These are phyloP conservation scores for Lithobates sylvaticus DNA, from an alignment of 2,797 vertebrate genomes.

Conservation along the genomic window DNA sequence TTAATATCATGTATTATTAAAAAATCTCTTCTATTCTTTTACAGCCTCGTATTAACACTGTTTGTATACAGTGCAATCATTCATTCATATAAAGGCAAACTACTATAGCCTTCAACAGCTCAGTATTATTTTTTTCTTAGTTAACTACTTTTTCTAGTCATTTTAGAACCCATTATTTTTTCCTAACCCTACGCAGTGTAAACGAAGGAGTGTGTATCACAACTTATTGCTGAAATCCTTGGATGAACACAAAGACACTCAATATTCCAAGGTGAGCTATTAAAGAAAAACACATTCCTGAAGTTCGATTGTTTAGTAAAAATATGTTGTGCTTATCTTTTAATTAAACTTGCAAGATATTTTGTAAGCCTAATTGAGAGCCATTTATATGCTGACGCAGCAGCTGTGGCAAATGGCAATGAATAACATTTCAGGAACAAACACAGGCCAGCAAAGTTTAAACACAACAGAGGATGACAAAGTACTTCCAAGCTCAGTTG, in stretches of 20 bases:
- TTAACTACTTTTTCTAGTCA: neutral
- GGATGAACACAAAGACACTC: constrained; percentile 50
- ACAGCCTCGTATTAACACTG: neutral
- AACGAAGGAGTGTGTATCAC: constrained; percentile 42
- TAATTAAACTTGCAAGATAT: constrained; percentile 62
- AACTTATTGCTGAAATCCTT: constrained; percentile 46
- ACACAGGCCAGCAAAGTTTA: neutral
- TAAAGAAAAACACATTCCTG: constrained; percentile 56
- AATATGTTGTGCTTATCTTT: constrained; percentile 51
- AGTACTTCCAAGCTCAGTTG: constrained; percentile 78
- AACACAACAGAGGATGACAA: constrained; percentile 57
- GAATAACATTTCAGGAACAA: constrained; percentile 54
- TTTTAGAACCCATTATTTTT: constrained; percentile 35
- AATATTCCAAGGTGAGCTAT: constrained; percentile 54
- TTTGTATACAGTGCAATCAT: neutral
- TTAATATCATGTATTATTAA: constrained; percentile 1
- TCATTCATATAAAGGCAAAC: neutral
- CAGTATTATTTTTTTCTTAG: neutral
- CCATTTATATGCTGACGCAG: constrained; percentile 46
- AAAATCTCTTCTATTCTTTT: neutral
- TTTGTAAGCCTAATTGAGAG: constrained; percentile 58
- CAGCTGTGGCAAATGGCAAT: constrained; percentile 45
- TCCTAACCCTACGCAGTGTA: constrained; percentile 10
- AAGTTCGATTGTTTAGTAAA: constrained; percentile 60
- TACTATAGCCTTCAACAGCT: neutral